These are phyloP conservation scores for Equus quagga DNA, from an alignment of 2,113 vertebrate species.

Conservation along the genomic window DNA sequence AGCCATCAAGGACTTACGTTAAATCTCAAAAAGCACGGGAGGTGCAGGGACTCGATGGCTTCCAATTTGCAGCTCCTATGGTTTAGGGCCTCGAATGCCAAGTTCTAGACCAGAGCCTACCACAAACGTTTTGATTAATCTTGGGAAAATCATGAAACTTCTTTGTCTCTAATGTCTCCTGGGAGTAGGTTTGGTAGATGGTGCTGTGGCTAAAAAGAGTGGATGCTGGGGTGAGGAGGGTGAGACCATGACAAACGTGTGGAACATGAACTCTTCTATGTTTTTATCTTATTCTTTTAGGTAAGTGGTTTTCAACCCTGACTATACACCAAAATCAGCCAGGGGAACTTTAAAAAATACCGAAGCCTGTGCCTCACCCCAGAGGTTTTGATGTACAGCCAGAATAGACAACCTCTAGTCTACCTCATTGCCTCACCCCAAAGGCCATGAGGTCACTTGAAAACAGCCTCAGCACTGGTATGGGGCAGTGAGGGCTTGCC, in stretches of 20 bases:
- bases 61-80: neutral
- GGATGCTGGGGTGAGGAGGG: neutral
- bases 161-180: neutral
- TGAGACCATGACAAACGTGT: neutral
- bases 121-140: neutral
- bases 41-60: neutral
- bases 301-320: neutral
- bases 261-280: neutral
- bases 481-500: neutral
- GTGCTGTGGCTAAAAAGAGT: neutral
- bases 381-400: neutral
- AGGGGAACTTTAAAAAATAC: neutral
- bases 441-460: neutral
- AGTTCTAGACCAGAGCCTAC: neutral
- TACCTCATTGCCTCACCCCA: neutral
- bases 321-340: neutral
- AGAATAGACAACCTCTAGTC: neutral
- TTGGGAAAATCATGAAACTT: neutral
- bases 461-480: neutral
- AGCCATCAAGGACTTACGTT: neutral
- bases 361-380: neutral
- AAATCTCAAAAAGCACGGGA: neutral
- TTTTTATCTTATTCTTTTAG: neutral
- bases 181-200: neutral
- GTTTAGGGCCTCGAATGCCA: fast-evolving